These are phyloP conservation scores for Pocota personata DNA, from an alignment of 2,888 invertebrate species.

Conservation along the genomic window DNA sequence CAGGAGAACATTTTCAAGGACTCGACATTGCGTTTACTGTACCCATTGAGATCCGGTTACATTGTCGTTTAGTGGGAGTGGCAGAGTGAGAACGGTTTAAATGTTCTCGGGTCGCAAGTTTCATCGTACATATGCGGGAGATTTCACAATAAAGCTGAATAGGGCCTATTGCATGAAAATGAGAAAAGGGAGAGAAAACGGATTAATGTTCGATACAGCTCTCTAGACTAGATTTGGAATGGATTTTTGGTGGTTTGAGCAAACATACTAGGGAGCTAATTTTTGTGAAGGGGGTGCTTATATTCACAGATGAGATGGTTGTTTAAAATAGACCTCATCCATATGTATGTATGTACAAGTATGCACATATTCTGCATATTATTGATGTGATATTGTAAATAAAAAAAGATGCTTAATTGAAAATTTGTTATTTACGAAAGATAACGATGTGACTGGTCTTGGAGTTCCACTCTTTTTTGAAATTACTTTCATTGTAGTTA, in stretches of 20 bases:
- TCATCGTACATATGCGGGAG: constrained; percentile 21
- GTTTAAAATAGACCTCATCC: not conserved
- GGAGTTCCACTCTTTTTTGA: too few species aligned
- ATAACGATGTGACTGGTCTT: too few species aligned
- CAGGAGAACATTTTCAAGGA: constrained; percentile 60
- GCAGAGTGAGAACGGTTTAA: constrained; percentile 48
- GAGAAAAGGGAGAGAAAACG: not conserved
- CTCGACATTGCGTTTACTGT: constrained; percentile 68
- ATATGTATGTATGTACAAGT: too few species aligned
- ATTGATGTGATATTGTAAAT: not conserved
- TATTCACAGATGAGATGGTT: not conserved
- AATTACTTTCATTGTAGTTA: too few species aligned
- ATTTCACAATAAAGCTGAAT: not conserved
- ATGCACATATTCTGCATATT: not conserved
- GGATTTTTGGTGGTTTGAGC: constrained; percentile 8
- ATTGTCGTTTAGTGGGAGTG: constrained; percentile 37
- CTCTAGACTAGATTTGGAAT: constrained; percentile 22
- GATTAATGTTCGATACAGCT: constrained; percentile 41
- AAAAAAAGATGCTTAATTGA: too few species aligned
- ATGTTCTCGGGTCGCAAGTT: constrained; percentile 47
- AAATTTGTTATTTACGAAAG: too few species aligned
- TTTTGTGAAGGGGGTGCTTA: not conserved
- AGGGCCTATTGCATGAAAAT: constrained; percentile 29
- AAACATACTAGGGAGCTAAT: constrained; percentile 45
- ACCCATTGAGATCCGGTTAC: constrained; percentile 50